A percentile compares a stretch with the other conserved stretches of the same genome.
Evolutionary conservation across 2,113 vertebrate species (phyloP).

Genomic region (Epinephelus lanceolatus): DNA sequence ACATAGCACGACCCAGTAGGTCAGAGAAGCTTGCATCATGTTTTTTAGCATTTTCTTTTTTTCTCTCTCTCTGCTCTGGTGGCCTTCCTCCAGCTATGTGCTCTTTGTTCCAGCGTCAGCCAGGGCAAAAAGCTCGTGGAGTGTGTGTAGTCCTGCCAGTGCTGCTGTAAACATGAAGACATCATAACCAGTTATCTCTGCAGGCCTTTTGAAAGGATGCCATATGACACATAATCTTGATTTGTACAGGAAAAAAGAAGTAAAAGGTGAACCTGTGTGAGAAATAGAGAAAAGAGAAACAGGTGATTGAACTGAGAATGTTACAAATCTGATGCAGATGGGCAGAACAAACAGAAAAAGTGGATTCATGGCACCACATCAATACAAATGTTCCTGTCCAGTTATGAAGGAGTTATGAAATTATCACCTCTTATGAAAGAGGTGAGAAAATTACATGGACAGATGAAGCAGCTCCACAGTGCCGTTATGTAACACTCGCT

Average conservation of each 20-base stretch:
- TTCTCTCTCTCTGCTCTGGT: constrained; percentile 34
- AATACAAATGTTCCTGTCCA: constrained; percentile 25
- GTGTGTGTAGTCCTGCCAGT: constrained; percentile 59
- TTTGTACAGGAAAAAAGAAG: neutral
- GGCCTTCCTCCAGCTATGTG: constrained; percentile 62
- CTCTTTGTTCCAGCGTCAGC: constrained; percentile 56
- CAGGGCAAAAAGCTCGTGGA: constrained; percentile 23
- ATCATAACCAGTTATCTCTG: constrained; percentile 39
- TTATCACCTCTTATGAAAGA: constrained; percentile 45
- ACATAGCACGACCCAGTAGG: constrained; percentile 43
- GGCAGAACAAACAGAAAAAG: neutral
- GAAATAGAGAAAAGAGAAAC: neutral
- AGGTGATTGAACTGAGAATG: constrained; percentile 5
- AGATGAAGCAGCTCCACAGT: constrained; percentile 40
- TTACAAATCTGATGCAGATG: neutral
- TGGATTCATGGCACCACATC: neutral
- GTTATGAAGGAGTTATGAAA: constrained; percentile 30
- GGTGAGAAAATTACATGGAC: constrained; percentile 29
- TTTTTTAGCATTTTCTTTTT: constrained; percentile 43
- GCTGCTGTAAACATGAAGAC: constrained; percentile 65
- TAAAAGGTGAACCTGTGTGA: neutral
- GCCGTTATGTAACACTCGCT: constrained; percentile 49
- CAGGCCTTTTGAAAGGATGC: constrained; percentile 39
- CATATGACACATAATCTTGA: constrained; percentile 30
- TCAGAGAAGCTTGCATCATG: constrained; percentile 58